phyloP scores from a whole-genome alignment of 2,113 vertebrate genomes.

The Seriola dumerili region DNA sequence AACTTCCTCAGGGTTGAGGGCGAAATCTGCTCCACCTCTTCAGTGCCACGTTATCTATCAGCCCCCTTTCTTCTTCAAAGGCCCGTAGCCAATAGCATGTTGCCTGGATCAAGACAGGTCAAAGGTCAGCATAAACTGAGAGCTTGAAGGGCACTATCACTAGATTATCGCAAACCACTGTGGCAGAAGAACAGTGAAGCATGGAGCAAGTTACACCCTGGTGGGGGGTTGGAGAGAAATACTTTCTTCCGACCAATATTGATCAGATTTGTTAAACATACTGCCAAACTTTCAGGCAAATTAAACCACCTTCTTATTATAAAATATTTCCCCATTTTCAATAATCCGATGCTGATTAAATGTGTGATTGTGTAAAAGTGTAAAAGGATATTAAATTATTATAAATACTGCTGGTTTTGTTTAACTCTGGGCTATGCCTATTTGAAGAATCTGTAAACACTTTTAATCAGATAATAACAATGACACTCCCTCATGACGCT shows the following conservation, averaged over 20 bases:
- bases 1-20: conserved; percentile 74
- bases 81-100: conserved; percentile 55
- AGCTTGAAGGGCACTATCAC: conserved; percentile 52
- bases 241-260: not conserved
- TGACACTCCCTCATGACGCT: not conserved
- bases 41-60: conserved; percentile 63
- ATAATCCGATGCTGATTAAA: not conserved
- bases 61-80: conserved; percentile 28
- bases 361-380: conserved; percentile 3
- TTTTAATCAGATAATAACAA: conserved; percentile 28
- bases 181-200: conserved; percentile 36
- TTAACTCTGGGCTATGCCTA: conserved; percentile 11
- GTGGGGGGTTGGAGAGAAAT: not conserved
- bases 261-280: conserved; percentile 2
- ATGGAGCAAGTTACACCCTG: conserved; percentile 7
- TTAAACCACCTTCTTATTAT: conserved; percentile 5
- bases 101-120: conserved; percentile 54
- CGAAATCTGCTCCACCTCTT: conserved; percentile 76
- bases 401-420: conserved; percentile 4
- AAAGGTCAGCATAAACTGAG: conserved; percentile 66
- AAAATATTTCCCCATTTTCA: conserved; percentile 2
- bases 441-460: conserved; percentile 24
- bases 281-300: not conserved
- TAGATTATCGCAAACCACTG: conserved; percentile 43
- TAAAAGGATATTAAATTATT: conserved; percentile 15